Percentiles rank a stretch among this genome's conserved stretches.
phyloP scores from a whole-genome alignment of 2,113 vertebrate species.

The Sylvilagus bachmani region DNA sequence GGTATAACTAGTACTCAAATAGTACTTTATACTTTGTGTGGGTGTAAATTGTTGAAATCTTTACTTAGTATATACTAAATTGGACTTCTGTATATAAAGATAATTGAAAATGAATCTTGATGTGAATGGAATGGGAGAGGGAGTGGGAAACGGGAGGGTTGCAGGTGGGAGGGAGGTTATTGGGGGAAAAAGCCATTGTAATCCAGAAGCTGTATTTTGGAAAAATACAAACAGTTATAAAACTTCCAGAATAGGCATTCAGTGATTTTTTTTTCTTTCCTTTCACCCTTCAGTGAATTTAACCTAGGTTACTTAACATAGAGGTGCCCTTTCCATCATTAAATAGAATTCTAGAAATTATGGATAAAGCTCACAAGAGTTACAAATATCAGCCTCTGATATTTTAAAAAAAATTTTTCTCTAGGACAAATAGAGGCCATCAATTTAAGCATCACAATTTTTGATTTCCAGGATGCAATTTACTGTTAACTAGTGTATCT shows the following conservation, averaged over 20 bases:
- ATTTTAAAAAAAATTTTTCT: neutral
- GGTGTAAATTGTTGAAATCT: too few species aligned
- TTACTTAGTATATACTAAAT: too few species aligned
- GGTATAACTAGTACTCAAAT: too few species aligned
- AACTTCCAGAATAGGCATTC: neutral
- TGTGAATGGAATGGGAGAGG: too few species aligned
- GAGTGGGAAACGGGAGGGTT: too few species aligned
- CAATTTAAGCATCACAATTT: slow-evolving; percentile 32
- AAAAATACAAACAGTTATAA: neutral
- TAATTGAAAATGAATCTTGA: too few species aligned
- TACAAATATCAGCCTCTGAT: slow-evolving; percentile 11
- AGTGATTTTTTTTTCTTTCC: neutral
- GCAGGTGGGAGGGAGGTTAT: too few species aligned
- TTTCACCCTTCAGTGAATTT: neutral
- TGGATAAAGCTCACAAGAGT: neutral
- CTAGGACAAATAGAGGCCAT: neutral
- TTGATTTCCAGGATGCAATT: slow-evolving; percentile 5
- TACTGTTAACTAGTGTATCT: neutral
- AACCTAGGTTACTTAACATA: neutral
- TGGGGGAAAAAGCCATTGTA: too few species aligned
- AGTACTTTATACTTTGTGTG: too few species aligned
- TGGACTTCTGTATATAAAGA: too few species aligned
- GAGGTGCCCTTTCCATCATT: slow-evolving; percentile 49
- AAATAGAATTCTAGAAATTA: slow-evolving; percentile 46
- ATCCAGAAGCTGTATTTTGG: too few species aligned